Evolutionary conservation across 2,888 invertebrate genomes (phyloP).

Genomic region (Drosophila vallismaia): DNA sequence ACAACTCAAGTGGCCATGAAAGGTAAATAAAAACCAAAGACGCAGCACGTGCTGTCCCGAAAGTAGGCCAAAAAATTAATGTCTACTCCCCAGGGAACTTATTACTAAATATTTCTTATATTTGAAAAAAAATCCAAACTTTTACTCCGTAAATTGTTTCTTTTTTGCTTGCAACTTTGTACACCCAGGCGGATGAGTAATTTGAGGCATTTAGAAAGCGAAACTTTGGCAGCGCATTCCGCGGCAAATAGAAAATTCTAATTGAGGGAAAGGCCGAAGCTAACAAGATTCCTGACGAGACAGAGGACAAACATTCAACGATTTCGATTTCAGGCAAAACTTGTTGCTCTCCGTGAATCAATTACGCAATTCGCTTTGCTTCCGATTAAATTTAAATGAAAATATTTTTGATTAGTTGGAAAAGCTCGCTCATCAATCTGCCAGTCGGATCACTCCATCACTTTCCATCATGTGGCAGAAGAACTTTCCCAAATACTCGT

Average conservation of each 20-base stretch:
- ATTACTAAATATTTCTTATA: too few species aligned
- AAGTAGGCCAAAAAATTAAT: slow-evolving; percentile 4
- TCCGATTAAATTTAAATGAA: slow-evolving; percentile 55
- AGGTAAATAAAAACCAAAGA: slow-evolving; percentile 25
- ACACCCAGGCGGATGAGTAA: slow-evolving; percentile 58
- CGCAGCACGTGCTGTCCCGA: slow-evolving; percentile 26
- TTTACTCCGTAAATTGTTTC: too few species aligned
- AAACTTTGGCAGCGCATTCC: slow-evolving; percentile 45
- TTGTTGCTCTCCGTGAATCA: slow-evolving; percentile 31
- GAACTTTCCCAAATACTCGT: slow-evolving; percentile 38
- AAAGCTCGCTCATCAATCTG: slow-evolving; percentile 40
- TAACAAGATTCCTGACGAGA: slow-evolving; percentile 33
- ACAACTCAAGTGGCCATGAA: slow-evolving; percentile 27
- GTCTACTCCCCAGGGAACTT: background rate
- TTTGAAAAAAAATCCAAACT: too few species aligned
- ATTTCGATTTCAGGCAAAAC: slow-evolving; percentile 48
- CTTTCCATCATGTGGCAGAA: slow-evolving; percentile 22
- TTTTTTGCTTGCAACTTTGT: slow-evolving; percentile 13
- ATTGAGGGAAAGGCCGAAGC: slow-evolving; percentile 3
- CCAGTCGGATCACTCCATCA: slow-evolving; percentile 13
- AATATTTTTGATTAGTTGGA: slow-evolving; percentile 39
- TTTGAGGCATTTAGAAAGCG: slow-evolving; percentile 39
- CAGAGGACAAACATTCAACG: slow-evolving; percentile 32
- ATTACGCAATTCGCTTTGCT: slow-evolving; percentile 53
- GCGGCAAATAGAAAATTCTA: slow-evolving; percentile 48